Base-by-base conservation (phyloP, 2,113 vertebrate genomes). In the Phocoena sinus region DNA sequence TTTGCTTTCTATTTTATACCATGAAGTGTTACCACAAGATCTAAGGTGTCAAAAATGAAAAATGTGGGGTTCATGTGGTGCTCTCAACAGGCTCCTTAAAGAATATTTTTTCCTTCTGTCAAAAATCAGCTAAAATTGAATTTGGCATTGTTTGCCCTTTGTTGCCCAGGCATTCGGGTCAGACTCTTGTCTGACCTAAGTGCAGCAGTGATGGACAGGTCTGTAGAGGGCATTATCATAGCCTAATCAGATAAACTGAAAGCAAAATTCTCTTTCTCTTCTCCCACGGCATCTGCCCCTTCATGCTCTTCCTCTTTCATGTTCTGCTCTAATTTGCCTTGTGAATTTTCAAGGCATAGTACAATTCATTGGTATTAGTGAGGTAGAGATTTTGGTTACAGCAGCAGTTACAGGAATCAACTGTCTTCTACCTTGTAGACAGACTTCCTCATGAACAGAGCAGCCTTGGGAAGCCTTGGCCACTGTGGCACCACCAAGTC, bases 131-230 rank as follows among this genome's bases (percentile, higher is more conserved):
- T 97, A 95, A 89, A 97, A 97, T 91, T 97, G 98, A 98, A 97
- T 98, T 98, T 97, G 71, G 96, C 86, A 97, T 98, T 98, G 98
- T 98, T 98, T 97, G 93, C 60, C 92, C 97, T 98, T 97, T 98
- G 97, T 98, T 38, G 79, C 97, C 90, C 93, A 88, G 96, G 89
- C 96, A 44, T 79, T 91, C 25, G 60, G 98, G 98, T 98, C 98
- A 98, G 98, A 85, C 94, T 89, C 53, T 95, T 65, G 96, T 96
- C 97, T 98, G 98, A 98, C 98, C 98, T 95, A 70, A 92, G 97
- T 2, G 65, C 17, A 0, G 6, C 9, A 5, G 80, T 98, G 98
- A 98, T 96, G 96, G 98, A 98, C 98, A 98, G 97, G 85, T 98
- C 97, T 97, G 95, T 94, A 74, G 95, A 77, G 2, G 93, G 96